These are phyloP conservation scores for Cydia amplana DNA, from an alignment of 1,140 invertebrate genomes.

Conservation along the genomic window DNA sequence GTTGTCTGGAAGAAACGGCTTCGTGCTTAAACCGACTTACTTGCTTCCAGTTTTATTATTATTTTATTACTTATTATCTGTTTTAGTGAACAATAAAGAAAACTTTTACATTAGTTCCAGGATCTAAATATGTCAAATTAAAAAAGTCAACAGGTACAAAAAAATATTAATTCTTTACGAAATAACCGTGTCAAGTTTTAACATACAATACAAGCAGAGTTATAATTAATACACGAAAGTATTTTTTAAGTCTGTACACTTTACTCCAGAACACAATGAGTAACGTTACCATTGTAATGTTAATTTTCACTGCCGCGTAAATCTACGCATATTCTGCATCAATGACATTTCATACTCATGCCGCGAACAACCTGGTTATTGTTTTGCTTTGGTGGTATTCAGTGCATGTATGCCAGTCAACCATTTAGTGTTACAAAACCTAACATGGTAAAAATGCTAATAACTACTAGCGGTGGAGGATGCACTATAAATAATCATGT, in stretches of 20 bases:
- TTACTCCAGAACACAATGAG: slow-evolving; percentile 19
- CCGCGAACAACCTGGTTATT: slow-evolving; percentile 38
- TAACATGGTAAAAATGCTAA: slow-evolving; percentile 29
- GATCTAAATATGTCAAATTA: background rate
- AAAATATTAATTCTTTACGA: background rate
- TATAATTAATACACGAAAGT: slow-evolving; percentile 23
- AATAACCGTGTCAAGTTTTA: background rate
- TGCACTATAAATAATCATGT: slow-evolving; percentile 2
- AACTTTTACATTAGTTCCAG: no score
- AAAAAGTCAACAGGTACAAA: background rate
- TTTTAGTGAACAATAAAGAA: no score
- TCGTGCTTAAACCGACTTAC: no score
- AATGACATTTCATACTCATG: slow-evolving; percentile 39
- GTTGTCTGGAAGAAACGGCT: no score
- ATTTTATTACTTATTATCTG: no score
- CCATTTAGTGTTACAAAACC: slow-evolving; percentile 38
- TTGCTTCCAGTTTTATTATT: no score
- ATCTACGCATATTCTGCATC: slow-evolving; percentile 28
- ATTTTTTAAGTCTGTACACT: slow-evolving; percentile 1
- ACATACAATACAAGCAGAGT: slow-evolving; percentile 6
- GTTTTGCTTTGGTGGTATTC: slow-evolving; percentile 42
- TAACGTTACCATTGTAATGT: slow-evolving; percentile 21
- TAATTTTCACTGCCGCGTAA: slow-evolving; percentile 17
- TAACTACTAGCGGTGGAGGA: slow-evolving; percentile 1
- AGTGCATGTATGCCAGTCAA: slow-evolving; percentile 46